Conservation (phyloP, 2,113 vertebrate species). For the Alectura lathami region DNA sequence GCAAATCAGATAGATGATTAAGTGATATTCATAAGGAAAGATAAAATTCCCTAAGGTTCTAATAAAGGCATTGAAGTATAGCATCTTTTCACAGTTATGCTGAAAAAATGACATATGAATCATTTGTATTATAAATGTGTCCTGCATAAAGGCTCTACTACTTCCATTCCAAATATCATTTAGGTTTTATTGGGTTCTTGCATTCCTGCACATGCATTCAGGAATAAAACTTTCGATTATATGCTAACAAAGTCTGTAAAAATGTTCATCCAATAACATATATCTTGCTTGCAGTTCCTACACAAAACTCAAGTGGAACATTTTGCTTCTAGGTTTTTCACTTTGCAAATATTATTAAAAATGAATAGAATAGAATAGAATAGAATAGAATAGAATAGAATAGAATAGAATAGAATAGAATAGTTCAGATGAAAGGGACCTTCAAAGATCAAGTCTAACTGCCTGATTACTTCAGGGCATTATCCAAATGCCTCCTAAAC, state of each 20-base stretch:
- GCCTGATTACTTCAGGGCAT: too few species aligned
- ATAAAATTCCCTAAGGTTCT: background rate
- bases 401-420: too few species aligned
- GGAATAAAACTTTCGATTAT: background rate
- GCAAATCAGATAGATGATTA: background rate
- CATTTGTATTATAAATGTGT: constrained; percentile 13
- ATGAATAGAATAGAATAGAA: background rate
- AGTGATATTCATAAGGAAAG: background rate
- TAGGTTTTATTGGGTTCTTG: background rate
- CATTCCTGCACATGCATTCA: background rate
- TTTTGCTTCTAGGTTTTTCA: background rate
- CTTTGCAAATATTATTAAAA: background rate
- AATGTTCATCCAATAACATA: background rate
- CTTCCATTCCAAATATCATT: background rate
- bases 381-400: too few species aligned
- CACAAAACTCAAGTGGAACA: background rate
- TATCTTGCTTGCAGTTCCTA: background rate
- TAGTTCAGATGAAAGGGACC: too few species aligned
- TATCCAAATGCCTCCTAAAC: too few species aligned
- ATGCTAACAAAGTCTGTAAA: background rate
- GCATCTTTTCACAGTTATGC: background rate
- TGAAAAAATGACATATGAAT: background rate
- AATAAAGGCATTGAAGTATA: constrained; percentile 14
- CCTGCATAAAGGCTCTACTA: background rate
- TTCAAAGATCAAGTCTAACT: too few species aligned